Evolutionary conservation across 92 coral and sea anemone genomes (phyloP).

Genomic region (Diadumene lineata): DNA sequence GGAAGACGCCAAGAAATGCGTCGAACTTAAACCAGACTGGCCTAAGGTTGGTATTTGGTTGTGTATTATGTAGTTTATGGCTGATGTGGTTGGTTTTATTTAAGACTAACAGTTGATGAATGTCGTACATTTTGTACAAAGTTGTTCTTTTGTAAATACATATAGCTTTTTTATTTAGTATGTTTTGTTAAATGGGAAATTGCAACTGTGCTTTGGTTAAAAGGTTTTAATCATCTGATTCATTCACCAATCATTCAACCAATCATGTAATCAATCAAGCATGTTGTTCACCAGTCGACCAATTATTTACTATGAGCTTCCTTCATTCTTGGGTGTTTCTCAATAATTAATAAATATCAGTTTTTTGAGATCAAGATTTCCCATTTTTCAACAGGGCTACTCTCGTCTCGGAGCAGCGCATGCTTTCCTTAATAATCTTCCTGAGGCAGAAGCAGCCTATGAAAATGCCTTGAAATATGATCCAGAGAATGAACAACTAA

Average conservation of each 20-base stretch:
- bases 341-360: background rate
- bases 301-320: too few species aligned
- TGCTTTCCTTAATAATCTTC: slow-evolving; percentile 71
- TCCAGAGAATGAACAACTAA: slow-evolving; percentile 85
- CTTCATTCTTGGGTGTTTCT: too few species aligned
- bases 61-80: too few species aligned
- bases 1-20: slow-evolving; percentile 84
- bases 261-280: background rate
- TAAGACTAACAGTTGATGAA: too few species aligned
- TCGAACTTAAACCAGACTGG: slow-evolving; percentile 94
- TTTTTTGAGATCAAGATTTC: background rate
- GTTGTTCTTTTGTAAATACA: too few species aligned
- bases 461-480: slow-evolving; percentile 76
- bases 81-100: too few species aligned
- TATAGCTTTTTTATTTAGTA: too few species aligned
- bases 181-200: too few species aligned
- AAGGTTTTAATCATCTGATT: too few species aligned
- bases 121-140: background rate
- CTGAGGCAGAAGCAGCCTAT: slow-evolving; percentile 77
- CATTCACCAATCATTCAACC: background rate
- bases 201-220: too few species aligned
- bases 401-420: slow-evolving; percentile 93
- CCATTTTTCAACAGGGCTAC: slow-evolving; percentile 65
- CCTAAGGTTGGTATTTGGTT: slow-evolving; percentile 69
- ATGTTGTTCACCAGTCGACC: background rate